Evolutionary conservation across 2,113 vertebrate species (phyloP).

Genomic region (Poeciliopsis prolifica): DNA sequence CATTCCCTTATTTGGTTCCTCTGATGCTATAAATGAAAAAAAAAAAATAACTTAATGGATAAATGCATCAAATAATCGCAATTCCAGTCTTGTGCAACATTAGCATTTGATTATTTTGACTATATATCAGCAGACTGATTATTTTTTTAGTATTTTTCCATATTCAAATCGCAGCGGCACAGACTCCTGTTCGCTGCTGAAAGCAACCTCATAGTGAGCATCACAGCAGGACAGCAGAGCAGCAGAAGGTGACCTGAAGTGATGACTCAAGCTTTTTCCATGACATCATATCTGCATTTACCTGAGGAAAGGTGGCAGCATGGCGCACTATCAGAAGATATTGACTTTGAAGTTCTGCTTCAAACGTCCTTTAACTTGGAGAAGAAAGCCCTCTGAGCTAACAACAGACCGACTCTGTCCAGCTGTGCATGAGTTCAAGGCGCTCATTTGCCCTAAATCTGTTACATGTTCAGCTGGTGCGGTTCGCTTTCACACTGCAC

Average conservation of each 20-base stretch:
- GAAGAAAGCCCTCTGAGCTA: not conserved
- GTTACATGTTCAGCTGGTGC: too few relatives aligned
- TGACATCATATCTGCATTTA: not conserved
- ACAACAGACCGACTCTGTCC: not conserved
- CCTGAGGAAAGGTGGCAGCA: not conserved
- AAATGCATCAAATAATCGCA: not conserved
- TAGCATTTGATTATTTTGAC: too few relatives aligned
- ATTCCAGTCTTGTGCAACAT: not conserved
- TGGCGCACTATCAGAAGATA: not conserved
- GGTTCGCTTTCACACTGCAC: too few relatives aligned
- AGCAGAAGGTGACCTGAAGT: not conserved
- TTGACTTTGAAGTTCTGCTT: not conserved
- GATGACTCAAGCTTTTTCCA: not conserved
- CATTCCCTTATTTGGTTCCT: too few relatives aligned
- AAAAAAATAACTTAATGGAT: not conserved
- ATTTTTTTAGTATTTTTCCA: not conserved
- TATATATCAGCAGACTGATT: too few relatives aligned
- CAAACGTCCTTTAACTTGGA: too few relatives aligned
- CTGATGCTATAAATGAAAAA: not conserved
- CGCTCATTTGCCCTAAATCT: not conserved
- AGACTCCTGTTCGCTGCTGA: not conserved
- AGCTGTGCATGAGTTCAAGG: too few relatives aligned
- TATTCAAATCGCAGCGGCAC: not conserved
- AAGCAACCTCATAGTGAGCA: not conserved
- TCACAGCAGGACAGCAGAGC: not conserved